These are phyloP conservation scores for Tokudaia muenninki DNA, from an alignment of 2,797 vertebrate genomes.

Conservation along the genomic window DNA sequence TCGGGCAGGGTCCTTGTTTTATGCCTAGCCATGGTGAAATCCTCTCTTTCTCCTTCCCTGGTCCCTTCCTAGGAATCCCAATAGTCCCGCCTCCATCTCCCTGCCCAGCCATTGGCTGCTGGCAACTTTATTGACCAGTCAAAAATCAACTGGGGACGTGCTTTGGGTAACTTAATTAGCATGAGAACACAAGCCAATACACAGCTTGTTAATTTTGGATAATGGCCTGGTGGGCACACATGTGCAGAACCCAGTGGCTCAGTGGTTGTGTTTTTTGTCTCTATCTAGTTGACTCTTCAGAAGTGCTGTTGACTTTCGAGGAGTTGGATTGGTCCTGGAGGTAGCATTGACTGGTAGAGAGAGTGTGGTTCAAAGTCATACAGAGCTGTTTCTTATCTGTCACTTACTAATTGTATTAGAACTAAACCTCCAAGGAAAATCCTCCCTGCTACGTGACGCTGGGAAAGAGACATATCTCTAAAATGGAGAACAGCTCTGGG, in stretches of 20 bases:
- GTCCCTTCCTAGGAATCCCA: neutral
- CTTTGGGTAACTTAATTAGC: neutral
- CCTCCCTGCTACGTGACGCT: neutral
- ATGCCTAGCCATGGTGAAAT: neutral
- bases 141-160: neutral
- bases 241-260: neutral
- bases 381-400: neutral
- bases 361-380: neutral
- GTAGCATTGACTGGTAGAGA: neutral
- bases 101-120: neutral
- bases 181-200: neutral
- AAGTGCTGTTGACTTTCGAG: neutral
- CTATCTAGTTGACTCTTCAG: neutral
- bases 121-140: neutral
- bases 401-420: constrained; percentile 1
- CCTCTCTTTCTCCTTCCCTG: neutral
- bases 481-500: neutral
- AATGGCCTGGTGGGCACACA: neutral
- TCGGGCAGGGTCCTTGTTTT: rapidly evolving
- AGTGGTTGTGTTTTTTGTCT: neutral
- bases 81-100: neutral
- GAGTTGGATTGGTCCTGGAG: neutral
- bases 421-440: constrained; percentile 1
- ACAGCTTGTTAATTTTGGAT: neutral
- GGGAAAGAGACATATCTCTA: neutral